Evolutionary conservation across 2,888 invertebrate species (phyloP), one percentile per base, ranked within the genome.

Genomic region (Cantharis nigra): DNA sequence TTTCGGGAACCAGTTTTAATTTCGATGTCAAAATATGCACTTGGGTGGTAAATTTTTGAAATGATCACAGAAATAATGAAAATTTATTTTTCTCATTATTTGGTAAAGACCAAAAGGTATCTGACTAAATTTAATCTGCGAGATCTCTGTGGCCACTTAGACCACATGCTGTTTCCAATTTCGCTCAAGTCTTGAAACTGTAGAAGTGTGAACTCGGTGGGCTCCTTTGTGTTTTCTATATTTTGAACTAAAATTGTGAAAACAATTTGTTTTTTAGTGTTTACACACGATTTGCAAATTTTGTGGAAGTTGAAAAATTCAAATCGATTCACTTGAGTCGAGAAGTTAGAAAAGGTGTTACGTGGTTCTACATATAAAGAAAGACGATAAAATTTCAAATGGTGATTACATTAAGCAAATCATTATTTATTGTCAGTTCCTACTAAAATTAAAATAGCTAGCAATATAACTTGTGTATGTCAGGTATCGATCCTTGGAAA

Each of bases 81-180:
- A 74, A 23, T 69, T 71, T 20, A 10, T 10, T 71, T 62, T 64
- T 77, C 30, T 74, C 18, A 13, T 28, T 65, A 62, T 28, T 28
- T 28, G 30, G 14, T 77, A 74, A 74, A 30, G 74, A 70, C 30
- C 72, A 76, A 72, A 77, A 79, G 64, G 67, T 84, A 85, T 83
- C 83, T 82, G 81, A 78, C 80, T 83, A 84, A 85, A 85, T 84
- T 84, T 85, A 85, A 85, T 85, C 85, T 85, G 77, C 79, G 82
- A 79, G 82, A 83, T 85, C 85, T 83, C 84, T 79, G 83, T 83
- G 85, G 84, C 85, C 84, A 85, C 84, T 83, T 82, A 81, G 85
- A 81, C 83, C 83, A 79, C 84, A 82, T 82, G 85, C 84, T 82
- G 84, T 77, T 82, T 80, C 82, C 80, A 82, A 83, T 83, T 83